Conservation (phyloP, 2,113 vertebrate genomes). For the Notothenia rossii region DNA sequence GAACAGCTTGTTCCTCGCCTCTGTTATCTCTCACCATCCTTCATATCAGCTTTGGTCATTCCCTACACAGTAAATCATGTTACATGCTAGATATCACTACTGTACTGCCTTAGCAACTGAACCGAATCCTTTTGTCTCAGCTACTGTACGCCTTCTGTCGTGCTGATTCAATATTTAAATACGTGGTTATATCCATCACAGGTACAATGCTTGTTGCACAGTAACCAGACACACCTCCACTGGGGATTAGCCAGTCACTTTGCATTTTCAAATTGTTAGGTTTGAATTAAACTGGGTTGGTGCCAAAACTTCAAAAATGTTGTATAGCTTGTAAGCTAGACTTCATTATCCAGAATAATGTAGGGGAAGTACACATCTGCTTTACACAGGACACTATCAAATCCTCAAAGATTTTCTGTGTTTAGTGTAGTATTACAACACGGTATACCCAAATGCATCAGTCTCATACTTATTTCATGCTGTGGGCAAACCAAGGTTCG, state of each 20-base stretch:
- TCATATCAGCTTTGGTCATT: conserved; percentile 46
- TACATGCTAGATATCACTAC: conserved; percentile 9
- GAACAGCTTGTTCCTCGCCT: conserved; percentile 51
- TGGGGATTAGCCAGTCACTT: background rate
- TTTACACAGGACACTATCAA: conserved; percentile 30
- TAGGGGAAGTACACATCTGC: background rate
- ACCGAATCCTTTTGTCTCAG: background rate
- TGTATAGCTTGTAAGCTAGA: background rate
- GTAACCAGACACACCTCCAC: background rate
- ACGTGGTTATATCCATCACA: background rate
- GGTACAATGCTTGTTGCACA: conserved; percentile 5
- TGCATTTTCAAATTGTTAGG: background rate
- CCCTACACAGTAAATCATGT: conserved; percentile 50
- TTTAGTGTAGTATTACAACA: conserved; percentile 57
- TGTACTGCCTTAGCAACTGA: background rate
- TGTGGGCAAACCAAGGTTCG: conserved; percentile 46
- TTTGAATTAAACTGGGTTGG: background rate
- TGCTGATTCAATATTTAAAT: background rate
- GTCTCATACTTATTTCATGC: conserved; percentile 62
- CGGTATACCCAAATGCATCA: conserved; percentile 51
- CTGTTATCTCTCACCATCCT: conserved; percentile 58
- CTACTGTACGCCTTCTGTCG: background rate
- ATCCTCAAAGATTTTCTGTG: conserved; percentile 37
- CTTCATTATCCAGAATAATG: no score
- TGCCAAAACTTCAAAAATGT: background rate